Conservation (phyloP, 2,888 invertebrate species). For the Altica lythri region DNA sequence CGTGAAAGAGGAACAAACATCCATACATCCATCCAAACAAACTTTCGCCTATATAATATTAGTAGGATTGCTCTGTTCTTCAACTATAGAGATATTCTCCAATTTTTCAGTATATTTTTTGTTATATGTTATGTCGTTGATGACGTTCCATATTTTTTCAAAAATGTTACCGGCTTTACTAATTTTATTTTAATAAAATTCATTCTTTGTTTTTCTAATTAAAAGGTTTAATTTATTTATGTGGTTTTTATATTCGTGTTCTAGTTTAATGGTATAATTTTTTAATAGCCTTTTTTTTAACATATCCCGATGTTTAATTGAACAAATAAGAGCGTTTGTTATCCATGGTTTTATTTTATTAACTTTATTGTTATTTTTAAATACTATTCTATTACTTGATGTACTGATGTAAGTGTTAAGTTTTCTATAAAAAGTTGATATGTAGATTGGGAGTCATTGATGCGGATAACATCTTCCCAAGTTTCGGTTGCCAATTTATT, state of each 20-base stretch:
- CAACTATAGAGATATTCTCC: slow-evolving; percentile 9
- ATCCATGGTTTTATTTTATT: slow-evolving; percentile 23
- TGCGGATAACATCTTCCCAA: slow-evolving; percentile 9
- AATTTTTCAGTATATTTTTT: slow-evolving; percentile 5
- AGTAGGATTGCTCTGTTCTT: neutral
- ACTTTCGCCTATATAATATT: no score
- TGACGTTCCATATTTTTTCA: slow-evolving; percentile 19
- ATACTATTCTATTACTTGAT: neutral
- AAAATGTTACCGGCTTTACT: slow-evolving; percentile 8
- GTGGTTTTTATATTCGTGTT: slow-evolving; percentile 17
- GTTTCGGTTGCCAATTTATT: neutral
- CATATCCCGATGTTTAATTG: slow-evolving; percentile 12
- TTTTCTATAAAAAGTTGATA: slow-evolving; percentile 11
- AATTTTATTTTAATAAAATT: slow-evolving; percentile 23
- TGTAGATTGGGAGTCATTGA: slow-evolving; percentile 3
- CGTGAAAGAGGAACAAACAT: no score
- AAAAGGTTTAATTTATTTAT: slow-evolving; percentile 18
- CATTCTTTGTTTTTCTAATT: slow-evolving; percentile 21
- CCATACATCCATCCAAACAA: no score
- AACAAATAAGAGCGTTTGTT: slow-evolving; percentile 13
- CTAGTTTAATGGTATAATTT: neutral
- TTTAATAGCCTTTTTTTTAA: slow-evolving; percentile 15
- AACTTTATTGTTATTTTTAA: slow-evolving; percentile 8
- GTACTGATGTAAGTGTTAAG: slow-evolving; percentile 1
- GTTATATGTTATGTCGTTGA: slow-evolving; percentile 16